Evolutionary conservation across 2,113 vertebrate species (phyloP).

Genomic region (Columbina picui): DNA sequence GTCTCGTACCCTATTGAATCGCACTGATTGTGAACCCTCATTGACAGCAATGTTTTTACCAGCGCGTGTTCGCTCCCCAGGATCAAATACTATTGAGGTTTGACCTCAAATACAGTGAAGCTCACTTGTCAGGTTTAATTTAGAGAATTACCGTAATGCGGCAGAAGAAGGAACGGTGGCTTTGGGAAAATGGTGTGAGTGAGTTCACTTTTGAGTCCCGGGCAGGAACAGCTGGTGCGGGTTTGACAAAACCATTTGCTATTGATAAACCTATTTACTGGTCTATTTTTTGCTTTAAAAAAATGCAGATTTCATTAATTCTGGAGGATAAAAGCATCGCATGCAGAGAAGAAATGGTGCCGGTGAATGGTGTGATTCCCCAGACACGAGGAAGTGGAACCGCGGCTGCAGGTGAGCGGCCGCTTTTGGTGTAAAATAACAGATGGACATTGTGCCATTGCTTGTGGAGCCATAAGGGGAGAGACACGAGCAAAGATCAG

Average conservation of each 20-base stretch:
- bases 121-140: no score
- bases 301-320: not conserved
- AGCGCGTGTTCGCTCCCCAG: not conserved
- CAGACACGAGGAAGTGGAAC: not conserved
- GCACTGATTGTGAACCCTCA: not conserved
- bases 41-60: not conserved
- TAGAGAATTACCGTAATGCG: accelerated
- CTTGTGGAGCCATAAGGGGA: not conserved
- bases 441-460: accelerated
- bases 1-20: not conserved
- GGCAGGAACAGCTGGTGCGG: not conserved
- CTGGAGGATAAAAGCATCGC: not conserved
- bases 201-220: not conserved
- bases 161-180: not conserved
- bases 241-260: not conserved
- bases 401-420: not conserved
- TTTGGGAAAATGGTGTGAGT: not conserved
- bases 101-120: not conserved
- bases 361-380: accelerated
- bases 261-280: not conserved
- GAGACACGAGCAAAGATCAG: not conserved
- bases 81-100: not conserved
- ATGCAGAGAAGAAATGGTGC: not conserved
- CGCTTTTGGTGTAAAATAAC: accelerated
- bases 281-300: not conserved